Evolutionary conservation across 2,113 vertebrate species (phyloP).

Genomic region (Catagonus wagneri): DNA sequence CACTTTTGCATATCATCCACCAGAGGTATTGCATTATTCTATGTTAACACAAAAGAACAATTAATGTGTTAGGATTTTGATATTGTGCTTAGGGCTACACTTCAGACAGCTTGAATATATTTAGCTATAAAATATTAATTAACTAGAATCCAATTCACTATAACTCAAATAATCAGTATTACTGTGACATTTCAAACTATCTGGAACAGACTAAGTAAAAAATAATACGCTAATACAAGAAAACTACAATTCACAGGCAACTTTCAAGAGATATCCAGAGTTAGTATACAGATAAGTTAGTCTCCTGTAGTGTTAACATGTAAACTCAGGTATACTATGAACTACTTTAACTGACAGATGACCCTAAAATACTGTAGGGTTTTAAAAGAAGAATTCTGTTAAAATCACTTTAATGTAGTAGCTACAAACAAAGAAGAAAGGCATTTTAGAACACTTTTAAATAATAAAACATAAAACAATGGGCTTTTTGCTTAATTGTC

Average conservation of each 20-base stretch:
- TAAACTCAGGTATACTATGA: not conserved
- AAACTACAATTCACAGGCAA: not conserved
- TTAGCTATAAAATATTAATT: not conserved
- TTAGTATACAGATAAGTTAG: not conserved
- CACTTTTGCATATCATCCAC: not conserved
- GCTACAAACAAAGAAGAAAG: not conserved
- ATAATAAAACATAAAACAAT: slow-evolving; percentile 9
- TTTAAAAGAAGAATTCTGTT: not conserved
- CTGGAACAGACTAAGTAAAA: not conserved
- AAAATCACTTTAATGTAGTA: not conserved
- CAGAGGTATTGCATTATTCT: not conserved
- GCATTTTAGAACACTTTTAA: slow-evolving; percentile 24
- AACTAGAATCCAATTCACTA: not conserved
- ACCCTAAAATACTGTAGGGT: not conserved
- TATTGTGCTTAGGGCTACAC: not conserved
- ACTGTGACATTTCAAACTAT: not conserved
- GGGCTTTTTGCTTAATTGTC: not conserved
- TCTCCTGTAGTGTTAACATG: not conserved
- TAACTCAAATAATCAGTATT: not conserved
- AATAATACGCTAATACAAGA: not conserved
- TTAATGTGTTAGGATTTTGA: not conserved
- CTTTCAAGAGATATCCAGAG: not conserved
- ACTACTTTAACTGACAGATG: not conserved
- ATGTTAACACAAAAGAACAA: not conserved
- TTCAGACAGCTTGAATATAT: not conserved